Evolutionary conservation across 2,888 invertebrate species (phyloP).

Genomic region (Xestia xanthographa): DNA sequence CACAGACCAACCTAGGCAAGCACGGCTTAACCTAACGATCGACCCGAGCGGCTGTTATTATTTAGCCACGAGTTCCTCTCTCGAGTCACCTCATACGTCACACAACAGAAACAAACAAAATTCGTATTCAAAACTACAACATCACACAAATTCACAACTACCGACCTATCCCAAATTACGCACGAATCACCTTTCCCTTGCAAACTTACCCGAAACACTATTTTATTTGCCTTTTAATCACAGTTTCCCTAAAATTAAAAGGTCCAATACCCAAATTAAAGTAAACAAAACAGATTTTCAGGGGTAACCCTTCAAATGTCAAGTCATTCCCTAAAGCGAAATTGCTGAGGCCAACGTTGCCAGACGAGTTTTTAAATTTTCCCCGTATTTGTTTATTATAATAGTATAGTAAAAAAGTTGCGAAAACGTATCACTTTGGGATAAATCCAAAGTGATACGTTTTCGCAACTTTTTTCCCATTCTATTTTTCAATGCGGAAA

Average conservation of each 20-base stretch:
- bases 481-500: not conserved
- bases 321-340: slow-evolving; percentile 54
- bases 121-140: not conserved
- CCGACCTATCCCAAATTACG: slow-evolving; percentile 22
- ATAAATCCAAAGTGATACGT: not conserved
- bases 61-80: no score
- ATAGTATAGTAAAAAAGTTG: no score
- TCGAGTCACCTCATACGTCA: not conserved
- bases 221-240: slow-evolving; percentile 45
- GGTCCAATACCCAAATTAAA: slow-evolving; percentile 51
- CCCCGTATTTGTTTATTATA: no score
- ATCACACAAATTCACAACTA: slow-evolving; percentile 5
- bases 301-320: slow-evolving; percentile 57
- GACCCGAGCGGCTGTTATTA: no score
- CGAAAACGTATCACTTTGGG: no score
- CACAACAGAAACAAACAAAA: not conserved
- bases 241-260: slow-evolving; percentile 48
- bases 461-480: not conserved
- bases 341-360: slow-evolving; percentile 37
- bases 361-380: not conserved
- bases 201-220: slow-evolving; percentile 39
- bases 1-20: no score
- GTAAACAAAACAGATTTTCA: slow-evolving; percentile 61
- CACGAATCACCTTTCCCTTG: slow-evolving; percentile 4
- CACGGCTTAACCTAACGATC: no score